Evolutionary conservation across 2,797 vertebrate species (phyloP).

Genomic region (Otolemur crassicaudatus): DNA sequence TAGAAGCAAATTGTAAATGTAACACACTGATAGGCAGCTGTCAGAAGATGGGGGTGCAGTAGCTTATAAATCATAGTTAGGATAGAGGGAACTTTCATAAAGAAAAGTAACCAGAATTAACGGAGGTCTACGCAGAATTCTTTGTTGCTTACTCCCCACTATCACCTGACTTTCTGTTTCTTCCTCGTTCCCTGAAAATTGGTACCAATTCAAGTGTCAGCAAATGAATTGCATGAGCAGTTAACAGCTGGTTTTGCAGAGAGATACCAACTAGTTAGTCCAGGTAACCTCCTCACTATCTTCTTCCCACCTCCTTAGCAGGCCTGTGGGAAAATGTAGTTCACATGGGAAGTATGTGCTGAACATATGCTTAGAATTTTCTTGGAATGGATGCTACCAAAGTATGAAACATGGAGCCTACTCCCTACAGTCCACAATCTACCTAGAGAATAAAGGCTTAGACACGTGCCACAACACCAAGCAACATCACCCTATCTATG

Average conservation of each 20-base stretch:
- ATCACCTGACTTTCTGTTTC: background rate
- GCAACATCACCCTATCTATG: too few relatives aligned
- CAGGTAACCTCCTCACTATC: background rate
- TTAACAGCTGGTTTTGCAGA: background rate
- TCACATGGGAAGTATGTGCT: background rate
- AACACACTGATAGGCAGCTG: slow-evolving; percentile 39
- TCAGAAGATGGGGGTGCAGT: background rate
- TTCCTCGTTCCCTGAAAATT: background rate
- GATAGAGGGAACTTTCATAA: slow-evolving; percentile 53
- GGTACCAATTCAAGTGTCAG: background rate
- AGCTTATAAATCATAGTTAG: slow-evolving; percentile 69
- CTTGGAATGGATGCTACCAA: background rate
- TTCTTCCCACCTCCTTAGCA: background rate
- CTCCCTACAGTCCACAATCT: background rate
- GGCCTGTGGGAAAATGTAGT: background rate
- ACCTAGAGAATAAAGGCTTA: background rate
- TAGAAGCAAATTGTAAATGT: slow-evolving; percentile 63
- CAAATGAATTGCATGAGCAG: background rate
- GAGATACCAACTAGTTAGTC: background rate
- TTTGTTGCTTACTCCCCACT: background rate
- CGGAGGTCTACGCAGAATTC: background rate
- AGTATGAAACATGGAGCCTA: background rate
- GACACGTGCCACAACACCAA: too few relatives aligned
- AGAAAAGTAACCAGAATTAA: slow-evolving; percentile 44
- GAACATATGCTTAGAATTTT: background rate